Base-by-base conservation (phyloP, 2,113 vertebrate genomes). In the Rhabdomys dilectus region DNA sequence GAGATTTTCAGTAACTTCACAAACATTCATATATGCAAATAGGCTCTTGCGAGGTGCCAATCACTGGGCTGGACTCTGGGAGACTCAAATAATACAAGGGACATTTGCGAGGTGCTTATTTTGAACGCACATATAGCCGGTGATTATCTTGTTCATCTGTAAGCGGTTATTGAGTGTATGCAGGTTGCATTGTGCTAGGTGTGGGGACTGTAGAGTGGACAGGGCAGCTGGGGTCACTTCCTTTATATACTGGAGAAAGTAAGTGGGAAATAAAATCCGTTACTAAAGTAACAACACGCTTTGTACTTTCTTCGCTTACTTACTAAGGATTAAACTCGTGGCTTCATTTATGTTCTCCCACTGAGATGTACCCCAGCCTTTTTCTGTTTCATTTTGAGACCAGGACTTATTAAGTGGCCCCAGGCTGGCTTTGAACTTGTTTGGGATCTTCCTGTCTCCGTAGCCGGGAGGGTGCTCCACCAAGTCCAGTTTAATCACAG, bases 1-100 rank as follows among this genome's bases (percentile, higher is more conserved):
- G 7, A 81, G 36, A 24, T 95, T 94, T 93, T 88, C 53, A 93
- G 9, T 93, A 58, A 73, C 88, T 95, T 92, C 9, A 92, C 13
- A 70, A 81, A 93, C 3, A 13, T 66, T 92, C 21, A 24, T 86
- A 76, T 91, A 64, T 39, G 86, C 42, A 93, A 36, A 64, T 15
- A 89, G 77, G 42, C 22, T 92, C 42, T 76, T 90, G 34, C 29
- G 21, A 3, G 76, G 70, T 64, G 22, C n/a, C 13, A 72, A 34
- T 11, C 76, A 86, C 76, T 62, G 51, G 64, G 56, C 48, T 93
- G 66, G 73, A 22, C 42, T 82, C 73, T 39, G 53, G 64, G 51
- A 58, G 39, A 51, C 85, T 34, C 75, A 78, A 45, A 87, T 73
- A 89, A 48, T 70, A 58, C 70, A 22, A 39, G 64, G 12, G 22